Conservation (phyloP, 2,888 invertebrate genomes). For the Luperina nickerlii region DNA sequence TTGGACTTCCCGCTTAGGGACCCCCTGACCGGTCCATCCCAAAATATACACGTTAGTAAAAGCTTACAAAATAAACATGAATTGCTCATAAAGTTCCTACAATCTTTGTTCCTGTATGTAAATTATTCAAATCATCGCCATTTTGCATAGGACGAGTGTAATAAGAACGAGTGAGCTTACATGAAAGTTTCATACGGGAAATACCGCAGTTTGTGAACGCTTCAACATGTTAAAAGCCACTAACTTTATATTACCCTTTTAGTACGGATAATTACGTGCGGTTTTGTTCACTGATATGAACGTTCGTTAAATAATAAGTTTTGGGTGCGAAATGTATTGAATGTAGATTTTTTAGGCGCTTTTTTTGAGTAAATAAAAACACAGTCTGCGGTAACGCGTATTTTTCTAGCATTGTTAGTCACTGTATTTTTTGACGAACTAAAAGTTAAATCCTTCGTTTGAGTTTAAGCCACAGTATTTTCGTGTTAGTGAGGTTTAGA, state of each 20-base stretch:
- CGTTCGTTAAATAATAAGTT: slow-evolving; percentile 57
- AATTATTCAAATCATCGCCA: slow-evolving; percentile 77
- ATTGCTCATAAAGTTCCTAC: slow-evolving; percentile 26
- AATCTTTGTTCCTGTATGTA: slow-evolving; percentile 51
- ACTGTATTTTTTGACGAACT: slow-evolving; percentile 33
- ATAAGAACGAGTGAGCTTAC: slow-evolving; percentile 77
- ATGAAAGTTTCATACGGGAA: slow-evolving; percentile 80
- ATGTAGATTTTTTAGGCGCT: slow-evolving; percentile 23
- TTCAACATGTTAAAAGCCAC: slow-evolving; percentile 85
- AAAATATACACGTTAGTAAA: slow-evolving; percentile 5
- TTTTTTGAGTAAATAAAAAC: slow-evolving; percentile 41
- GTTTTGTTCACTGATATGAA: slow-evolving; percentile 67
- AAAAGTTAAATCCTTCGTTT: slow-evolving; percentile 36
- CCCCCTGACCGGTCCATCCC: not conserved
- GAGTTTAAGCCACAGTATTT: slow-evolving; percentile 13
- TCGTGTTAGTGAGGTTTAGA: slow-evolving; percentile 11
- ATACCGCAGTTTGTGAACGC: slow-evolving; percentile 84
- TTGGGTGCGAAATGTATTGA: slow-evolving; percentile 36
- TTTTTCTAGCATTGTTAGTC: slow-evolving; percentile 30
- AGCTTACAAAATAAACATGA: slow-evolving; percentile 35
- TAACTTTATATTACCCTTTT: slow-evolving; percentile 84
- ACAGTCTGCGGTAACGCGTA: slow-evolving; percentile 14
- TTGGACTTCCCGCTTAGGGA: not conserved
- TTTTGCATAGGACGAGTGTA: slow-evolving; percentile 69
- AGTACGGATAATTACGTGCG: slow-evolving; percentile 80